phyloP scores from a whole-genome alignment of 2,113 vertebrate genomes.

The Notiomystis cincta region DNA sequence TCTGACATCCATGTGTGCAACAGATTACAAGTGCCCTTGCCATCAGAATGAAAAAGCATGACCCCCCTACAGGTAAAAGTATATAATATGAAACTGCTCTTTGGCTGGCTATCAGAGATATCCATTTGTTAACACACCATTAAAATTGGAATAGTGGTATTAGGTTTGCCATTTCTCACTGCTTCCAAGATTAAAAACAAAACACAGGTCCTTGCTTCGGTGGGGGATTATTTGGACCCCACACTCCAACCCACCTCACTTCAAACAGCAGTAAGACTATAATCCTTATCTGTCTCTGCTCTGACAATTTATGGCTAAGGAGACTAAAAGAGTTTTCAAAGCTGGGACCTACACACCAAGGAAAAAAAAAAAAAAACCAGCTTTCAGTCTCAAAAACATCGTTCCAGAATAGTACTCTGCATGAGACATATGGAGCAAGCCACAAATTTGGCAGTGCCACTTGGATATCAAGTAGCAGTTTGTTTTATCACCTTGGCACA shows the following conservation, averaged over 20 bases:
- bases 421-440: neutral
- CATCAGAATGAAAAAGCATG: neutral
- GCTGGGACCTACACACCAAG: neutral
- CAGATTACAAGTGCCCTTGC: neutral
- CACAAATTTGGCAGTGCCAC: slow-evolving; percentile 13
- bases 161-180: neutral
- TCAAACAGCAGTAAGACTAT: neutral
- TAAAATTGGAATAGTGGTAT: neutral
- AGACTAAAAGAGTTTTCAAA: slow-evolving; percentile 2
- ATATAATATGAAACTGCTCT: neutral
- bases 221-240: neutral
- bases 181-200: neutral
- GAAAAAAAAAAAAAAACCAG: neutral
- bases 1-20: neutral
- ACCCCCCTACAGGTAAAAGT: neutral
- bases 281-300: neutral
- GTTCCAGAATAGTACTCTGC: slow-evolving; percentile 12
- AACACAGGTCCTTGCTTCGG: neutral
- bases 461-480: slow-evolving; percentile 45
- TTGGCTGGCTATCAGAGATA: neutral
- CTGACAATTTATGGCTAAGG: neutral
- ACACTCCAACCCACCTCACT: neutral
- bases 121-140: neutral
- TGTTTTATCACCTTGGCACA: slow-evolving; percentile 47
- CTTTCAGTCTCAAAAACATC: neutral